phyloP scores from a whole-genome alignment of 2,113 vertebrate species.

The Rhea americana region DNA sequence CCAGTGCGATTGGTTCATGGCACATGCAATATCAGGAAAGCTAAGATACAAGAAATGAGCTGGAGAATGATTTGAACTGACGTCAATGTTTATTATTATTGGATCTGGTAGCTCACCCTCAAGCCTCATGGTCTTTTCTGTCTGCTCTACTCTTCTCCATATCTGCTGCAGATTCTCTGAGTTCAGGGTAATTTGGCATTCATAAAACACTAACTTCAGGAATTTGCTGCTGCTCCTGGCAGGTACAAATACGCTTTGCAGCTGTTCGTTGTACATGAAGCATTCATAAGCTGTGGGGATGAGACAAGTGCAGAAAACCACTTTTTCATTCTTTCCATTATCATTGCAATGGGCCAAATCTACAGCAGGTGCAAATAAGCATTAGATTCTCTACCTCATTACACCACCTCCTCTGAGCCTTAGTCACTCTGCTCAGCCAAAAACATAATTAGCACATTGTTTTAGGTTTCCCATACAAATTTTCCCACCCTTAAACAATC shows the following conservation, averaged over 20 bases:
- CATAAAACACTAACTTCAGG: background rate
- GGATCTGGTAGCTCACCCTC: background rate
- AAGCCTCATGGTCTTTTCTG: background rate
- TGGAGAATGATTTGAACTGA: background rate
- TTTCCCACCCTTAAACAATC: background rate
- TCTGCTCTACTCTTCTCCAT: background rate
- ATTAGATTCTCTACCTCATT: background rate
- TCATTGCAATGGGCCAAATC: background rate
- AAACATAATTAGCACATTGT: background rate
- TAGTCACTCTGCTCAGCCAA: background rate
- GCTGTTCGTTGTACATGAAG: background rate
- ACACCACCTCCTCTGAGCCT: background rate
- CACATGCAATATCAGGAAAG: background rate
- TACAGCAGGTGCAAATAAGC: conserved; percentile 8
- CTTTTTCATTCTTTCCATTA: background rate
- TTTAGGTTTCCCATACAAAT: background rate
- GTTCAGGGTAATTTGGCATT: background rate
- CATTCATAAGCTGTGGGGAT: background rate
- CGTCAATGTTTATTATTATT: background rate
- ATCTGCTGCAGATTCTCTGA: background rate
- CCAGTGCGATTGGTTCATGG: background rate
- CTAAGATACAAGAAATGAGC: background rate
- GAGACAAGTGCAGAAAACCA: background rate
- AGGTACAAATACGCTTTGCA: background rate
- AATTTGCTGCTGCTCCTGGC: conserved; percentile 14